Evolutionary conservation across 2,888 invertebrate genomes (phyloP).

Genomic region (Laspeyria flexula): DNA sequence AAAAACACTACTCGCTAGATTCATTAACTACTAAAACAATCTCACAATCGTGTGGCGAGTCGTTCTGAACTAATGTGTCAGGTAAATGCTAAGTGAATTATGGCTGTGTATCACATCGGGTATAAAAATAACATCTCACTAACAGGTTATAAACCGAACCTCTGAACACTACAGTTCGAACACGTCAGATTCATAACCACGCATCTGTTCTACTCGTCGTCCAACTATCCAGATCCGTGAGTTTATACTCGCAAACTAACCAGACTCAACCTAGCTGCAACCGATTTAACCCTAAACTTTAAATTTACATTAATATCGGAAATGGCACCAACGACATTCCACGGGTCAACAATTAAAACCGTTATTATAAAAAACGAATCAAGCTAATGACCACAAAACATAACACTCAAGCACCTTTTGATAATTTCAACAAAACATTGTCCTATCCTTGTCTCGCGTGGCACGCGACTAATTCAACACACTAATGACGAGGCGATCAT

Average conservation of each 20-base stretch:
- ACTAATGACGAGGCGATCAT: slow-evolving; percentile 47
- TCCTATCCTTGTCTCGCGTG: slow-evolving; percentile 56
- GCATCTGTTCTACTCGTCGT: slow-evolving; percentile 19
- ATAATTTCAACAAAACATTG: slow-evolving; percentile 75
- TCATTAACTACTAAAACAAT: slow-evolving; percentile 70
- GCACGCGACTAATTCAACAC: slow-evolving; percentile 56
- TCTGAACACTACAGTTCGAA: slow-evolving; percentile 8
- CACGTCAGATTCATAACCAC: slow-evolving; percentile 25
- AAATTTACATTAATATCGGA: slow-evolving; percentile 76
- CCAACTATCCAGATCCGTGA: slow-evolving; percentile 26
- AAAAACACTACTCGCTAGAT: slow-evolving; percentile 78
- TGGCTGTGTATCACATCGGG: slow-evolving; percentile 55
- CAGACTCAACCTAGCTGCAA: slow-evolving; percentile 55
- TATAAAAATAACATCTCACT: slow-evolving; percentile 60
- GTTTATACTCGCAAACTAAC: slow-evolving; percentile 41
- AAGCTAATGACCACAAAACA: slow-evolving; percentile 78
- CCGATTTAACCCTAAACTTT: slow-evolving; percentile 62
- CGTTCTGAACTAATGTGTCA: slow-evolving; percentile 60
- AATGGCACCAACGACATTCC: slow-evolving; percentile 85
- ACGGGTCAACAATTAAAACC: slow-evolving; percentile 83
- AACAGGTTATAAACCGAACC: slow-evolving; percentile 41
- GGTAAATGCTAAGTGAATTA: slow-evolving; percentile 54
- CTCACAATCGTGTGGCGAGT: slow-evolving; percentile 63
- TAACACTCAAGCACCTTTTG: slow-evolving; percentile 83
- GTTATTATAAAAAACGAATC: slow-evolving; percentile 70